Conservation (phyloP, 2,797 vertebrate genomes). For the Chelon labrosus region DNA sequence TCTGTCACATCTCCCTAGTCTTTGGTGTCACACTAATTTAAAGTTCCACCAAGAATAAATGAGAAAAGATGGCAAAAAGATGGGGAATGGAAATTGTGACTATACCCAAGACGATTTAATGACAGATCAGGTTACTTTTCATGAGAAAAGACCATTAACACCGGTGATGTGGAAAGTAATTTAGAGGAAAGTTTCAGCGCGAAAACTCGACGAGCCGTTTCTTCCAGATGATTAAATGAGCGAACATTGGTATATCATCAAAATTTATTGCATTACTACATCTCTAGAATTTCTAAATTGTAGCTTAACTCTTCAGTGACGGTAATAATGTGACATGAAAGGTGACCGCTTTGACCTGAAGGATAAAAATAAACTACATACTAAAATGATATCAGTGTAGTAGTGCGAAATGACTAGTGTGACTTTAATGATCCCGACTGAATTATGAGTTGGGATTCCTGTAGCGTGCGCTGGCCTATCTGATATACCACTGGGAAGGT, state of each 20-base stretch:
- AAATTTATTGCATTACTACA: conserved; percentile 15
- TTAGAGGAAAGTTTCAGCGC: conserved; percentile 38
- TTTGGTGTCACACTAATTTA: conserved; percentile 45
- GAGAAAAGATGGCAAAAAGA: conserved; percentile 51
- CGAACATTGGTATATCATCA: not conserved
- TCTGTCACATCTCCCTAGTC: conserved; percentile 32
- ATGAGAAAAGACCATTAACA: conserved; percentile 50
- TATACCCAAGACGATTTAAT: conserved; percentile 39
- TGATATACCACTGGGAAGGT: conserved; percentile 32
- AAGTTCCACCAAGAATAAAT: conserved; percentile 47
- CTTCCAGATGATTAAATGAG: conserved; percentile 43
- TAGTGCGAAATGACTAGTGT: conserved; percentile 18
- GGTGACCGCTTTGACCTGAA: conserved; percentile 2
- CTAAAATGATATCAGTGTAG: not conserved
- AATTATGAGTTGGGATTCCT: conserved; percentile 20
- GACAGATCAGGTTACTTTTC: conserved; percentile 50
- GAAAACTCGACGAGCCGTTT: conserved; percentile 23
- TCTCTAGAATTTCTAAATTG: conserved; percentile 26
- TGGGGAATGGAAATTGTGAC: conserved; percentile 32
- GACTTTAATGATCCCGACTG: conserved; percentile 25
- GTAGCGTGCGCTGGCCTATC: conserved; percentile 18
- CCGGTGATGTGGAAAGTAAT: conserved; percentile 53
- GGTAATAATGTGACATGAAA: conserved; percentile 16
- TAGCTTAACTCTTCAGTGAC: conserved; percentile 1
- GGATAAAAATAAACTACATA: conserved; percentile 14